These are phyloP conservation scores for Haliclona indistincta DNA, from an alignment of 37 sponge, comb jelly and placozoan genomes.

Conservation along the genomic window DNA sequence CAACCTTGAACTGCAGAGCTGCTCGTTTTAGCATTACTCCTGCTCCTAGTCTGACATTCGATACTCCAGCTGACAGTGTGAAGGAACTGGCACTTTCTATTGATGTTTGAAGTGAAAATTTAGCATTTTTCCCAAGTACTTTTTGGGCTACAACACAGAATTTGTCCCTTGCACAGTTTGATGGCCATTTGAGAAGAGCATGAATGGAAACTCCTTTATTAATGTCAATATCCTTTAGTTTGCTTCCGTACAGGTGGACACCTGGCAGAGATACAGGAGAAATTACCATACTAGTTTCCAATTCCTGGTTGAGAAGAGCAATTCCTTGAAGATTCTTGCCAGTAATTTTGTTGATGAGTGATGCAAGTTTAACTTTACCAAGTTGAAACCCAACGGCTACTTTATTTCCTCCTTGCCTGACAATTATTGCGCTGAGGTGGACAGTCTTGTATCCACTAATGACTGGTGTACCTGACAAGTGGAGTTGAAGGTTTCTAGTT, in stretches of 20 bases:
- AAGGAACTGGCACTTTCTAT: background rate
- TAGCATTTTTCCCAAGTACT: conserved; percentile 23
- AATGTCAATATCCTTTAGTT: background rate
- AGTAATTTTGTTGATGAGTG: background rate
- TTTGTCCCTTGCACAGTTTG: no score
- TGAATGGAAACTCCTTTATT: conserved; percentile 6
- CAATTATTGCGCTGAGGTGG: no score
- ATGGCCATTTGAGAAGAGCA: no score
- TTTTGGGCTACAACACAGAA: no score
- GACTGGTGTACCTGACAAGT: no score
- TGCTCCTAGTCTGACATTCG: background rate
- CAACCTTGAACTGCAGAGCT: conserved; percentile 9
- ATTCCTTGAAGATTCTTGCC: background rate
- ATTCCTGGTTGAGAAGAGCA: conserved; percentile 16
- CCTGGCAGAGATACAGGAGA: background rate
- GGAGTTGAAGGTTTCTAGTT: no score
- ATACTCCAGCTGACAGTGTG: background rate
- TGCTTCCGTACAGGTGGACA: background rate
- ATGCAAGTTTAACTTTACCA: no score
- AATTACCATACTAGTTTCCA: conserved; percentile 1
- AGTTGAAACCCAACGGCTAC: no score
- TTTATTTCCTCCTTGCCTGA: background rate
- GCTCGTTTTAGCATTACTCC: no score
- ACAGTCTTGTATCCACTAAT: no score
- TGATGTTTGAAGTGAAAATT: conserved; percentile 2